These are phyloP conservation scores for Neogobius melanostomus DNA, from an alignment of 2,113 vertebrate species.

Conservation along the genomic window DNA sequence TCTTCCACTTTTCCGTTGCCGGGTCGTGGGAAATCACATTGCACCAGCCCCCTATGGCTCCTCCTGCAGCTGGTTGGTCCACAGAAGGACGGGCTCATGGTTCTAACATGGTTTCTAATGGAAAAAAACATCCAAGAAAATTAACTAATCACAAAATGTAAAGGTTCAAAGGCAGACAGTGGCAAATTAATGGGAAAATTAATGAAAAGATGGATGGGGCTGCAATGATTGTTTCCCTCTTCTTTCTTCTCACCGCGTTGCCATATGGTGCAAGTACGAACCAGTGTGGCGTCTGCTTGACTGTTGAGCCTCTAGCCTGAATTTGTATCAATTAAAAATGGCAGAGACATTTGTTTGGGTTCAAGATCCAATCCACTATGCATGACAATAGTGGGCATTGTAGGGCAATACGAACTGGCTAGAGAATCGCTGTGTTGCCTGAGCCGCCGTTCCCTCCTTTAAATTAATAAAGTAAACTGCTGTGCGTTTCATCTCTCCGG, in stretches of 20 bases:
- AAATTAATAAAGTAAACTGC: no score
- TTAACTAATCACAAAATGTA: background rate
- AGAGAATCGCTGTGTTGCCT: no score
- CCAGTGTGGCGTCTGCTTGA: background rate
- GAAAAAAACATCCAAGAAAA: constrained; percentile 7
- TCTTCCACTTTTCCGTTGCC: no score
- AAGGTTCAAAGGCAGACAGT: background rate
- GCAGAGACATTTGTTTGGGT: background rate
- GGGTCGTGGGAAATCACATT: no score
- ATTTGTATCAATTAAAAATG: background rate
- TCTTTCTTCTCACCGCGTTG: background rate
- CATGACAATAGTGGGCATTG: no score
- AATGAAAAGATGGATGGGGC: background rate
- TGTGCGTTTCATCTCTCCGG: background rate
- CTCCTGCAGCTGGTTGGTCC: no score
- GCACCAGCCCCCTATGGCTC: no score
- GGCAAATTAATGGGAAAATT: background rate
- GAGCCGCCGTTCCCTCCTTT: no score
- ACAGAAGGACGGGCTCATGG: no score
- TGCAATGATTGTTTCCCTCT: background rate
- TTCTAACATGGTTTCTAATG: no score
- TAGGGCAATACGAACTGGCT: no score
- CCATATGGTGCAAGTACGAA: background rate
- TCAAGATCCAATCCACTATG: no score
- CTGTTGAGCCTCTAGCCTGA: background rate